Base-by-base conservation (phyloP, 2,888 invertebrate species). In the Phytoseiulus persimilis region DNA sequence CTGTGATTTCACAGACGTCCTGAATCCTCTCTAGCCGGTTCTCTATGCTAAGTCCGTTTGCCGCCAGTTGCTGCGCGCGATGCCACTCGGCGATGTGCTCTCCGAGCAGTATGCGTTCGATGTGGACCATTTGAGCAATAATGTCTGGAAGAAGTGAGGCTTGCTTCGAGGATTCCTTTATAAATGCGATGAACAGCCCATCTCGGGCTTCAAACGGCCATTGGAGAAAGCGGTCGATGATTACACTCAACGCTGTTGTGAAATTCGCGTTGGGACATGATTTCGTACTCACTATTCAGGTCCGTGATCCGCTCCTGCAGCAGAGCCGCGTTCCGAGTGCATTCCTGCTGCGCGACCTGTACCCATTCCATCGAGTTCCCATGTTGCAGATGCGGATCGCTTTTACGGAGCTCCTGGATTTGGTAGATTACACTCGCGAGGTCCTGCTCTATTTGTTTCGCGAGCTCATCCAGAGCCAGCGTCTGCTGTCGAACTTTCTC, bases 81-180 rank as follows among this genome's bases (percentile, higher is more conserved):
- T 98, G 97, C 98, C 98, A 98, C 91, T 95, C 94, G 91, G 97
- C 97, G 0, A 98, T 94, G 92, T 97, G 97, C 89, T 96, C 96
- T 91, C 97, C 96, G 89, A 98, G 93, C 0, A 98, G 96, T 91
- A 95, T 94, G 23, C 95, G 93, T 93, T 96, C 96, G 83, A 97
- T 93, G 90, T 94, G 94, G 28, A 95, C 94, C 65, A 96, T 93
- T 89, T 94, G 93, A 0, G 94, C 94, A 90, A 96, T 95, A 32
- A 95, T 96, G 90, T 95, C 95, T 92, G 96, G 95, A 92, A 33
- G 90, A 45, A 91, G 90, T 14, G 92, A 91, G 6, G 33, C 45
- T 46, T 31, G 39, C 6, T 90, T 0, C 23, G 31, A 83, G 31
- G 9, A 89, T 11, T 45, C 45, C 90, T 3, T 45, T 83, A 3